Base-by-base conservation (phyloP, 2,797 vertebrate genomes). In the Xenops minutus region DNA sequence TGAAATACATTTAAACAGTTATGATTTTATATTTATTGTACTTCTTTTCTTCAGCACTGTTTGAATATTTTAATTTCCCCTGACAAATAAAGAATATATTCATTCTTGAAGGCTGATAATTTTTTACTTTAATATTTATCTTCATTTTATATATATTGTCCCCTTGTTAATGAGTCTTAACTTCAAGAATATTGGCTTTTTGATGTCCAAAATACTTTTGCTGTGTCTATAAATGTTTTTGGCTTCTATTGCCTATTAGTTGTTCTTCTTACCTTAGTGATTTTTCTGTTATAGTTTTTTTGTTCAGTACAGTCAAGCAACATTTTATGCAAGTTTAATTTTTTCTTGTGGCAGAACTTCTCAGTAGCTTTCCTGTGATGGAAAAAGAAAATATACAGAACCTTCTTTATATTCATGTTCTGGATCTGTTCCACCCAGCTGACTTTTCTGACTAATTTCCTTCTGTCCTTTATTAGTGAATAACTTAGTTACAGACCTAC, bases 401-500 rank as follows among this genome's bases (percentile, higher is more conserved):
- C 16, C 44, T 91, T 81, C n/a, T 88, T 92, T 72, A 78, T 84
- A 83, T 80, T 80, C 61, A 52, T 89, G 41, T 55, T 75, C 54
- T 86, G n/a, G 58, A 49, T 84, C 49, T 92, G 49, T 72, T 88
- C 66, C 39, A 92, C 27, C 14, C 48, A 83, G 24, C 3, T 93
- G 79, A 83, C 19, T 94, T 93, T 68, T 83, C 64, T 95, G 68
- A 43, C 14, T 72, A 89, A 77, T 77, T 85, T 96, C 21, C 21
- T 68, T 75, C 72, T 78, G 58, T 84, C 30, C 18, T 92, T 89
- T 94, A 86, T n/a, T 51, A 58, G 21, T 72, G 73, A 72, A 90
- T 94, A 84, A 1, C 30, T 90, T 81, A 75, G 49, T 74, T 90
- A 80, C 29, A 71, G 41, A 71, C 34, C 32, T 52, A 30, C 41